Percentiles rank a stretch among this genome's conserved stretches.
Evolutionary conservation across 64 coral and sea anemone species (phyloP).

Genomic region (Montipora foliosa): DNA sequence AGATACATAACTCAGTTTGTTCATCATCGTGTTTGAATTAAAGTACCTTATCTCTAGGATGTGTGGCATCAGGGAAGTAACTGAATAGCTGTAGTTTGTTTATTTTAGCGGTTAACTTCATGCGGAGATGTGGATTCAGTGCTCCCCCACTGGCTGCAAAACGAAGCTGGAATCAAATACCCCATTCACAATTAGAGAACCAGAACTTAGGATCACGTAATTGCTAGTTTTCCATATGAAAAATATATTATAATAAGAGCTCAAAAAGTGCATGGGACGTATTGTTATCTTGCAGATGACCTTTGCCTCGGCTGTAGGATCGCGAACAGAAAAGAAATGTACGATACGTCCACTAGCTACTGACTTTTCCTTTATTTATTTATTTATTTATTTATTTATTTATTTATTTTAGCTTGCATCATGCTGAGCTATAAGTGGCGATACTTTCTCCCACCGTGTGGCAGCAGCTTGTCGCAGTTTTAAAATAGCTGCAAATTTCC

Average conservation of each 20-base stretch:
- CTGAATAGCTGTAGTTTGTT: background rate
- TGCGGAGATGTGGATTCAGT: background rate
- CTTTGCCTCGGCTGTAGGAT: too few species aligned
- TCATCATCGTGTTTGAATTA: background rate
- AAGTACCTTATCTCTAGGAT: background rate
- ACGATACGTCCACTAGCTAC: too few species aligned
- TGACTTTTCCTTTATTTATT: background rate
- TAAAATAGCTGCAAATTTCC: background rate
- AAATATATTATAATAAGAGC: too few species aligned
- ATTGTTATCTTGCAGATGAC: too few species aligned
- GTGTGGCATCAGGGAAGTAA: background rate
- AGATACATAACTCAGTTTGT: background rate
- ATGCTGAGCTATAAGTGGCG: background rate
- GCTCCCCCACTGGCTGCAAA: too few species aligned
- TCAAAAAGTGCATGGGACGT: too few species aligned
- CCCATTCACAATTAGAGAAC: background rate
- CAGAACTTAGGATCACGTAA: background rate
- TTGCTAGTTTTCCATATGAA: background rate
- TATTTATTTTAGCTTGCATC: background rate
- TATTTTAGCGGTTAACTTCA: background rate
- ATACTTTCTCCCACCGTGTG: background rate
- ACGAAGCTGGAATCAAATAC: background rate
- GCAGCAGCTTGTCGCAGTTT: background rate
- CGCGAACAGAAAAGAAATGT: too few species aligned
- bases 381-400: background rate